A percentile compares a stretch with the other conserved stretches of the same genome.
phyloP scores from a whole-genome alignment of 2,888 invertebrate genomes.

The Scaptomyza cyrtandrae region DNA sequence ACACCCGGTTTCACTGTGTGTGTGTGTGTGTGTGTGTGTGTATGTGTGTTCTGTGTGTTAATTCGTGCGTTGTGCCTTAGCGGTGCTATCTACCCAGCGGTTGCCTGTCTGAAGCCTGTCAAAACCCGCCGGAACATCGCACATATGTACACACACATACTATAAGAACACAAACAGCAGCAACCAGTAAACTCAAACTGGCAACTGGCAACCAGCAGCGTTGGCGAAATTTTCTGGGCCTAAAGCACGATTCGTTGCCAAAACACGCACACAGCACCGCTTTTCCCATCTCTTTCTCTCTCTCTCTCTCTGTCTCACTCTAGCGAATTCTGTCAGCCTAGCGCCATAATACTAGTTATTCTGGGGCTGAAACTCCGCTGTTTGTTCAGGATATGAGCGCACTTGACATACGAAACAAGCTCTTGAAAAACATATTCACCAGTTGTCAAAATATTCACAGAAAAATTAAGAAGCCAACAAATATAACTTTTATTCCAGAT shows the following conservation, averaged over 20 bases:
- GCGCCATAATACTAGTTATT: constrained; percentile 44
- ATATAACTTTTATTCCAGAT: constrained; percentile 11
- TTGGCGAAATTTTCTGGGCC: constrained; percentile 53
- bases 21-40: not conserved
- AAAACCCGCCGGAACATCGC: constrained; percentile 55
- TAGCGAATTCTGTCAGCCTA: not conserved
- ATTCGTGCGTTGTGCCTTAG: constrained; percentile 69
- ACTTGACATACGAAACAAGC: constrained; percentile 69
- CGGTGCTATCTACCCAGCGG: constrained; percentile 34
- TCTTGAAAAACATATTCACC: constrained; percentile 46
- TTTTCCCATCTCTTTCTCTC: not conserved
- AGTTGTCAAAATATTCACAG: constrained; percentile 54
- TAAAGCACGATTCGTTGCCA: constrained; percentile 57
- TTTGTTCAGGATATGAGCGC: constrained; percentile 62
- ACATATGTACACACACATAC: constrained; percentile 12
- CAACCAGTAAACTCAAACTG: constrained; percentile 18
- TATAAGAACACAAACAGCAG: constrained; percentile 19
- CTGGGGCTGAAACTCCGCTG: constrained; percentile 28
- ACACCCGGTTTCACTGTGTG: constrained; percentile 43
- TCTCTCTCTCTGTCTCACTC: too few relatives aligned
- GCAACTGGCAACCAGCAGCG: constrained; percentile 35
- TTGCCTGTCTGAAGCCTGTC: constrained; percentile 60
- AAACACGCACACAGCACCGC: constrained; percentile 36
- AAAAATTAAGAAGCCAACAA: constrained; percentile 40
- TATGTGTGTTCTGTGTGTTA: constrained; percentile 41